These are phyloP conservation scores for Callyntrura guangdongensis DNA, from an alignment of 2,888 invertebrate species.

Conservation along the genomic window DNA sequence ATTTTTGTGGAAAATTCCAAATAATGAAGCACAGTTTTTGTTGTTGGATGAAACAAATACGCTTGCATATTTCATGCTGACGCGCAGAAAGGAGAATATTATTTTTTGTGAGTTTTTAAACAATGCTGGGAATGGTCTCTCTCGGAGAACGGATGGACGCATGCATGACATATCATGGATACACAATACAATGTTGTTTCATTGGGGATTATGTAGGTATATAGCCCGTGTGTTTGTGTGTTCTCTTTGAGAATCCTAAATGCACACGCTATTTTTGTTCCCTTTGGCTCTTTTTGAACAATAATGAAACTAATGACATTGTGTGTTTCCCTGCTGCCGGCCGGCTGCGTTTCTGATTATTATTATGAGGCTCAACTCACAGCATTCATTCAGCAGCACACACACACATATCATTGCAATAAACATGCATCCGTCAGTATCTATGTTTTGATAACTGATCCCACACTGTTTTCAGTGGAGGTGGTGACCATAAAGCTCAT, in stretches of 20 bases:
- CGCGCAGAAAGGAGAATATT: conserved; percentile 31
- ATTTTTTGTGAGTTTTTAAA: conserved; percentile 38
- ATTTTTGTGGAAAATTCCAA: conserved; percentile 39
- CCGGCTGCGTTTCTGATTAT: conserved; percentile 64
- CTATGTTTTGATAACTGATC: conserved; percentile 55
- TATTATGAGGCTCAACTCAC: conserved; percentile 39
- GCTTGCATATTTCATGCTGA: conserved; percentile 53
- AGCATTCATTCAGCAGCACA: conserved; percentile 39
- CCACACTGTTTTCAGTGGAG: conserved; percentile 54
- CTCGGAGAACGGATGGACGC: conserved; percentile 43
- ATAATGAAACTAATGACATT: conserved; percentile 74
- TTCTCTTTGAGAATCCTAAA: conserved; percentile 34
- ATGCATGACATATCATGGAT: conserved; percentile 55
- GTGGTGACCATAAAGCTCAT: conserved; percentile 62
- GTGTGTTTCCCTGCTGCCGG: conserved; percentile 63
- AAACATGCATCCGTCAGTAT: conserved; percentile 24
- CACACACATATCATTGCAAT: not conserved
- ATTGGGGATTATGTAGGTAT: conserved; percentile 4
- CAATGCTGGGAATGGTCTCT: not conserved
- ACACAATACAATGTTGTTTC: conserved; percentile 2
- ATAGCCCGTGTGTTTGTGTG: not conserved
- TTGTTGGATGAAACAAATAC: conserved; percentile 34
- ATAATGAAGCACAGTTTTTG: not conserved
- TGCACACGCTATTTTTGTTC: conserved; percentile 38
- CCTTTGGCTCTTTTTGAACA: conserved; percentile 60